Percentiles rank a stretch among this genome's conserved stretches.
These are phyloP conservation scores for Ametastegia equiseti DNA, from an alignment of 2,888 invertebrate species.

Conservation along the genomic window DNA sequence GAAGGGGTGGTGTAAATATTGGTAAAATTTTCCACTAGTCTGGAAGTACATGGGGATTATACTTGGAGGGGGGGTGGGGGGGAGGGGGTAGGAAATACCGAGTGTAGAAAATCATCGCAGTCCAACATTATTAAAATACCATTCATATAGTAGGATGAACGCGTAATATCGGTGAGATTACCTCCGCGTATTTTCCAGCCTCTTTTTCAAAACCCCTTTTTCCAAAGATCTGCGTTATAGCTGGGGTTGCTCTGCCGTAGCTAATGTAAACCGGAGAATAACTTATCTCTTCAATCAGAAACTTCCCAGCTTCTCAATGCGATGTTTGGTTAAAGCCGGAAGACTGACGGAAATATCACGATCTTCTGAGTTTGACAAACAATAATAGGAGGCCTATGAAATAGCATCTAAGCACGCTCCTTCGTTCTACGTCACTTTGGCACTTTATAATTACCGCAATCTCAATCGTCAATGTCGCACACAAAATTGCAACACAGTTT, in stretches of 20 bases:
- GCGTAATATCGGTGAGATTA: constrained; percentile 29
- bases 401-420: background rate
- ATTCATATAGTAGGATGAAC: background rate
- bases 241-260: background rate
- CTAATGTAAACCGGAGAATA: constrained; percentile 1
- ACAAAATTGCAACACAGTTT: background rate
- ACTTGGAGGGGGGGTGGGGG: background rate
- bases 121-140: background rate
- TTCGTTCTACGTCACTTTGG: background rate
- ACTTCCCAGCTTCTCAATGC: background rate
- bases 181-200: constrained; percentile 12
- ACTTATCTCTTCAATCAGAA: background rate
- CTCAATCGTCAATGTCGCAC: background rate
- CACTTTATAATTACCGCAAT: background rate
- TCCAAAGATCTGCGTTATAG: constrained; percentile 10
- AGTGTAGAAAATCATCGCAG: background rate
- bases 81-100: background rate
- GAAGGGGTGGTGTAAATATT: constrained; percentile 2
- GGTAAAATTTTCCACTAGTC: background rate
- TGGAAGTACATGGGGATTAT: background rate
- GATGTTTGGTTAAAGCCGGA: background rate
- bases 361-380: background rate
- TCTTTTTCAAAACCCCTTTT: constrained; percentile 5
- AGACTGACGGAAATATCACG: background rate
- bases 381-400: background rate